Percentiles rank a stretch among this genome's conserved stretches.
These are phyloP conservation scores for Lepidostoma basale DNA, from an alignment of 1,140 invertebrate species.

Conservation along the genomic window DNA sequence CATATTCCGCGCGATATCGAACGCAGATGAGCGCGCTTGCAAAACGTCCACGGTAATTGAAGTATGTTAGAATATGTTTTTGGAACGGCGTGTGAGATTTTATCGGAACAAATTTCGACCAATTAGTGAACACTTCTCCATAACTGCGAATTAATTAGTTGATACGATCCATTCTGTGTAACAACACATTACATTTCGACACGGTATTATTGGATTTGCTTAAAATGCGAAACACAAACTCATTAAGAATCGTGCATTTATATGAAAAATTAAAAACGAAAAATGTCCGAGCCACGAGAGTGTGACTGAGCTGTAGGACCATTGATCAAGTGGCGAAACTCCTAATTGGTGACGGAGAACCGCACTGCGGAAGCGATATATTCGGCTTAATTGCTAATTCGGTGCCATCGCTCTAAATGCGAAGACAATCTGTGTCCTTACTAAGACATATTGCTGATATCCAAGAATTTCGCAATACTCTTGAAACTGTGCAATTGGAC, in stretches of 20 bases:
- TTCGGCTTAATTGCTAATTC: background rate
- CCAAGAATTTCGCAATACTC: no score
- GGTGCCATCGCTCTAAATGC: background rate
- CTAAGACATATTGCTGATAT: no score
- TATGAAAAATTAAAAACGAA: conserved; percentile 32
- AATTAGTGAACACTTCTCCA: conserved; percentile 25
- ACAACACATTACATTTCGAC: conserved; percentile 16
- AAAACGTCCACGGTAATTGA: conserved; percentile 7
- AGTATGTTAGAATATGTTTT: conserved; percentile 25
- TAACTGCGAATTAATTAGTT: conserved; percentile 4
- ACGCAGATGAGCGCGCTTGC: conserved; percentile 8
- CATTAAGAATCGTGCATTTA: conserved; percentile 20
- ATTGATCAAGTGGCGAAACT: conserved; percentile 20
- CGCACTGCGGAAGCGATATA: conserved; percentile 14
- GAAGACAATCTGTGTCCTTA: no score
- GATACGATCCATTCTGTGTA: conserved; percentile 11
- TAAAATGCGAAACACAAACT: conserved; percentile 30
- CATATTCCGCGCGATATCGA: background rate
- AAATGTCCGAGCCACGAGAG: conserved; percentile 12
- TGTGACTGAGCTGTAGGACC: conserved; percentile 18
- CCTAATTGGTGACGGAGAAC: background rate
- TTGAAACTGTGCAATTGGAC: no score
- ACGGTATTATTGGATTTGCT: conserved; percentile 18
- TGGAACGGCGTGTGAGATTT: conserved; percentile 2
- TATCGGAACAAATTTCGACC: conserved; percentile 19